Conservation (phyloP, 2,113 vertebrate genomes). For the Prunella himalayana region DNA sequence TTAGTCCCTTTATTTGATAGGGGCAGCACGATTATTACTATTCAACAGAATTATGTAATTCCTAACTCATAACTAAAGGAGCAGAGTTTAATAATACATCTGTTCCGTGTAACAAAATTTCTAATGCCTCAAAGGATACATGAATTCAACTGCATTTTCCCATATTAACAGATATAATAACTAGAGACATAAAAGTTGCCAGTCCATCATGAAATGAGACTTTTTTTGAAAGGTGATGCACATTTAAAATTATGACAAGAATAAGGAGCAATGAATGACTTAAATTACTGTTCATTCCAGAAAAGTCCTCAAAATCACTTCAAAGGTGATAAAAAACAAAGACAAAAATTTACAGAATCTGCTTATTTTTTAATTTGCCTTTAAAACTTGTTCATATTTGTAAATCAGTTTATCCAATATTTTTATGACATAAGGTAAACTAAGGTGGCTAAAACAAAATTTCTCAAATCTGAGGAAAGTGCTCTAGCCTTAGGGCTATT, state of each 20-base stretch:
- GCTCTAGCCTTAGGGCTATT: background rate
- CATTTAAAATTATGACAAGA: background rate
- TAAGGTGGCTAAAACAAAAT: background rate
- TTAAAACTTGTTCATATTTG: background rate
- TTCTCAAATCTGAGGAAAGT: background rate
- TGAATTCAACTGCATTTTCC: background rate
- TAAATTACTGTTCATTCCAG: background rate
- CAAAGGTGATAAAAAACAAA: background rate
- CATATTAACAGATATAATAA: background rate
- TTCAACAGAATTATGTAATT: background rate
- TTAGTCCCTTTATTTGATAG: background rate
- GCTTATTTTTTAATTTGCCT: background rate
- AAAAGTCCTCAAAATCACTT: background rate
- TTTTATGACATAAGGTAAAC: background rate
- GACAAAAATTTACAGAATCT: background rate
- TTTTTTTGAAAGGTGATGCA: background rate
- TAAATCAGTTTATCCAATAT: background rate
- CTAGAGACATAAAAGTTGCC: background rate
- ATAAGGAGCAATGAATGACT: background rate
- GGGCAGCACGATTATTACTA: rapidly evolving
- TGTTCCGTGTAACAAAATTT: background rate
- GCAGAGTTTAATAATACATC: background rate
- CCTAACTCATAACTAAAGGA: background rate
- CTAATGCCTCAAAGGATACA: background rate
- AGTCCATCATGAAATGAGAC: background rate